phyloP scores from a whole-genome alignment of 2,888 invertebrate species.

The Caenorhabditis macrosperma region DNA sequence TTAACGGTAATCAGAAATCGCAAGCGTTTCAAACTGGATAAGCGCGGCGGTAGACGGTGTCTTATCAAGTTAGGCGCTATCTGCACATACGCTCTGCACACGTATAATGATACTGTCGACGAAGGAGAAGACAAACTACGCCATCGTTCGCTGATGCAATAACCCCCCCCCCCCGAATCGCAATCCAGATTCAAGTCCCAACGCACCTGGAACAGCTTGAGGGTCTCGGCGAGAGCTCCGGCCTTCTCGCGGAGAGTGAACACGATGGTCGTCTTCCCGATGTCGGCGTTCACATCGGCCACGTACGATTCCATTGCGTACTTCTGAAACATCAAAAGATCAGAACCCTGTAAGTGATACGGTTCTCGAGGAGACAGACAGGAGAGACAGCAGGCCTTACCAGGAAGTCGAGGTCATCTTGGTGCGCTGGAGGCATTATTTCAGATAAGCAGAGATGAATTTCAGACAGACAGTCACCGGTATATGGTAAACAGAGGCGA shows the following conservation, averaged over 20 bases:
- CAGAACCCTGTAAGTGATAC: not conserved
- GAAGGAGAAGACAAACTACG: not conserved
- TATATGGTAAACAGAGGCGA: conserved; percentile 37
- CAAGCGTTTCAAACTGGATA: conserved; percentile 22
- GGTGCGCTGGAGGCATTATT: conserved; percentile 59
- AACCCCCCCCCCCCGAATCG: not conserved
- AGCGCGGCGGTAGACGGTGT: not conserved
- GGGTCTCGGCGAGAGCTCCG: conserved; percentile 90
- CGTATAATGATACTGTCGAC: not conserved
- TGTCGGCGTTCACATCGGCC: conserved; percentile 75
- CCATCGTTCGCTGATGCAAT: conserved; percentile 29
- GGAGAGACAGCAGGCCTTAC: conserved; percentile 12
- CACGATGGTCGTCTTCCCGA: conserved; percentile 84
- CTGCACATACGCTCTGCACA: not conserved
- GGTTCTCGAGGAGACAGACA: not conserved
- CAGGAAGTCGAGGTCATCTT: conserved; percentile 55
- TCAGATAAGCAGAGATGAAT: conserved; percentile 12
- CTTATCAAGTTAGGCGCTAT: conserved; percentile 36
- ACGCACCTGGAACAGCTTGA: conserved; percentile 89
- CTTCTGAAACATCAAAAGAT: conserved; percentile 64
- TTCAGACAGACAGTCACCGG: conserved; percentile 33
- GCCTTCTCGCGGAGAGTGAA: conserved; percentile 91
- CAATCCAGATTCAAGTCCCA: not conserved
- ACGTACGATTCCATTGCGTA: conserved; percentile 79
- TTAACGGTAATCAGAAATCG: conserved; percentile 35